Evolutionary conservation across 2,797 vertebrate genomes (phyloP).

Genomic region (Gouania willdenowi): DNA sequence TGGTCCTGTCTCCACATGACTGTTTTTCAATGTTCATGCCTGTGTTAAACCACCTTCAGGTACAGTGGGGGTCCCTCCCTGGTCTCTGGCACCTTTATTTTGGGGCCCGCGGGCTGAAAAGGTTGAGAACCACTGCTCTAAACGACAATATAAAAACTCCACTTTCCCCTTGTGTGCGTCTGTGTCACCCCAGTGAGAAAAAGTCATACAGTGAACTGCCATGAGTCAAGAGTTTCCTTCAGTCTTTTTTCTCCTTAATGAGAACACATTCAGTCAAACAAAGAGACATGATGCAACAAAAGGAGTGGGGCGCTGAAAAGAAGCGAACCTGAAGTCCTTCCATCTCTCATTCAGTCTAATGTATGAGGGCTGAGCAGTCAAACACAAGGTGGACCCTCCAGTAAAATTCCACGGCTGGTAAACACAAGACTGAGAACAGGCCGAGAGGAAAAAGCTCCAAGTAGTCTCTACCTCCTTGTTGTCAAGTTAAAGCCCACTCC

Average conservation of each 20-base stretch:
- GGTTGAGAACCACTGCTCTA: no score
- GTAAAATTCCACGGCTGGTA: conserved; percentile 63
- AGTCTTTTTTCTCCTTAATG: conserved; percentile 73
- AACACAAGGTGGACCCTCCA: conserved; percentile 60
- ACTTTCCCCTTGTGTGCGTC: background rate
- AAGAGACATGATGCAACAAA: conserved; percentile 69
- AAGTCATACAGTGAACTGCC: conserved; percentile 57
- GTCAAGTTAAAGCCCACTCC: conserved; percentile 18
- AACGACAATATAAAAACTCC: no score
- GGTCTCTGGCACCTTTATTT: no score
- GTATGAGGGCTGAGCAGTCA: conserved; percentile 52
- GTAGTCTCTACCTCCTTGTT: conserved; percentile 27
- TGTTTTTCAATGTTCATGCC: no score
- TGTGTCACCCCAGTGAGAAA: conserved; percentile 34
- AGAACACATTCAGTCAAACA: conserved; percentile 63
- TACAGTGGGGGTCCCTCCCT: no score
- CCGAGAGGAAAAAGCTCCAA: conserved; percentile 38
- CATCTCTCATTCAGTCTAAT: conserved; percentile 52
- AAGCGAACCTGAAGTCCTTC: conserved; percentile 62
- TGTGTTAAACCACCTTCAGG: no score
- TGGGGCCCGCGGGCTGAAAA: no score
- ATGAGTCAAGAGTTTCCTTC: conserved; percentile 68
- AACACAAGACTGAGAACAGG: conserved; percentile 39
- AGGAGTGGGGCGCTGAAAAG: conserved; percentile 63
- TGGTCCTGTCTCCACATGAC: no score